Evolutionary conservation across 2,888 invertebrate genomes (phyloP).

Genomic region (Thera obeliscata): DNA sequence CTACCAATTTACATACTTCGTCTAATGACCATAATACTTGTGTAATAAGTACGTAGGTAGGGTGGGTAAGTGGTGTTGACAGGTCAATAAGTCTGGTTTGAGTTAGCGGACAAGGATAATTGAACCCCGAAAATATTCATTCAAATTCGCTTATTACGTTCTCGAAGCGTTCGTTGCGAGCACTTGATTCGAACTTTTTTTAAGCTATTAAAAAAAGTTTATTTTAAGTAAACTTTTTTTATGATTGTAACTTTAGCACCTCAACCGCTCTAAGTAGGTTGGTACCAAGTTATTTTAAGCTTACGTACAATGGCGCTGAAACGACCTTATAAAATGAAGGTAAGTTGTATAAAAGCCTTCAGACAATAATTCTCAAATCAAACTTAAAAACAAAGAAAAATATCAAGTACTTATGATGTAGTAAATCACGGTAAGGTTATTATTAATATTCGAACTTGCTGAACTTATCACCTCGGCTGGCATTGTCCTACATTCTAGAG

Average conservation of each 20-base stretch:
- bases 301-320: constrained; percentile 25
- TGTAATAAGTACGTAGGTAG: background rate
- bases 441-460: constrained; percentile 17
- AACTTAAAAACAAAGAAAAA: background rate
- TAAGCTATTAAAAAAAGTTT: too few species aligned
- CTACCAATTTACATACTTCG: background rate
- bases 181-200: too few species aligned
- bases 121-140: background rate
- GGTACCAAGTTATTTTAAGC: constrained; percentile 18
- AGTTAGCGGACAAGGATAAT: background rate
- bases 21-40: background rate
- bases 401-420: background rate
- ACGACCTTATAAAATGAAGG: constrained; percentile 20
- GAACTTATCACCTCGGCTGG: constrained; percentile 50
- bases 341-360: constrained; percentile 12
- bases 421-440: constrained; percentile 1
- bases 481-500: constrained; percentile 72
- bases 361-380: background rate
- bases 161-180: too few species aligned
- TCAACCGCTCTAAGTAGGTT: constrained; percentile 2
- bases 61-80: background rate
- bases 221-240: too few species aligned
- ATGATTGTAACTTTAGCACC: too few species aligned
- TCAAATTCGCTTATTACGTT: too few species aligned
- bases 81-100: background rate